Percentiles rank a stretch among this genome's conserved stretches.
These are phyloP conservation scores for Sebastolobus altivelis DNA, from an alignment of 2,797 vertebrate genomes.

Conservation along the genomic window DNA sequence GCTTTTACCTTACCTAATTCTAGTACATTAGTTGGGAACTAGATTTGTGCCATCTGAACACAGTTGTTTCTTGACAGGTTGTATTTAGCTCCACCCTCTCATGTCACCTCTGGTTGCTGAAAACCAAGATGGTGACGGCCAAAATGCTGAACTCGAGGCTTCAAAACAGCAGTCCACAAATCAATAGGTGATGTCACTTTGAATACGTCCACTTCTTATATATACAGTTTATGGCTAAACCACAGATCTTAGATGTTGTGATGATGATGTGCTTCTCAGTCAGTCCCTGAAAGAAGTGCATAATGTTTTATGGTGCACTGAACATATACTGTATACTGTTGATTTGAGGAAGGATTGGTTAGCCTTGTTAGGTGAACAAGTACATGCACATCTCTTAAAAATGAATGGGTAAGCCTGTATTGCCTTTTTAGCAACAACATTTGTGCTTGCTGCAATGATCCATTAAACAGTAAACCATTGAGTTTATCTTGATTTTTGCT, in stretches of 20 bases:
- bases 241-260: not conserved
- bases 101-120: too few relatives aligned
- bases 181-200: too few relatives aligned
- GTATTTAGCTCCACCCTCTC: too few relatives aligned
- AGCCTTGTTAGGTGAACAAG: not conserved
- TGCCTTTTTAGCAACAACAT: slow-evolving; percentile 22
- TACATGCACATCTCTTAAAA: not conserved
- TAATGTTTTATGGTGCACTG: not conserved
- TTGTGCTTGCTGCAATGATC: slow-evolving; percentile 14
- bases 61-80: not conserved
- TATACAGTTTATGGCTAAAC: not conserved
- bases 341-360: not conserved
- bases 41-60: not conserved
- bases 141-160: too few relatives aligned
- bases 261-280: not conserved
- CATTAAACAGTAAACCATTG: slow-evolving; percentile 1
- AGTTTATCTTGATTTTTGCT: not conserved
- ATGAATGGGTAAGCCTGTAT: slow-evolving; percentile 11
- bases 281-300: not conserved
- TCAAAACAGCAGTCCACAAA: too few relatives aligned
- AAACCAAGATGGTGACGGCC: too few relatives aligned
- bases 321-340: not conserved
- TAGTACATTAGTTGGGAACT: not conserved
- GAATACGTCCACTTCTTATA: too few relatives aligned
- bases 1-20: not conserved